Evolutionary conservation across 2,888 invertebrate species (phyloP).

Genomic region (Tolmerus cingulatus): DNA sequence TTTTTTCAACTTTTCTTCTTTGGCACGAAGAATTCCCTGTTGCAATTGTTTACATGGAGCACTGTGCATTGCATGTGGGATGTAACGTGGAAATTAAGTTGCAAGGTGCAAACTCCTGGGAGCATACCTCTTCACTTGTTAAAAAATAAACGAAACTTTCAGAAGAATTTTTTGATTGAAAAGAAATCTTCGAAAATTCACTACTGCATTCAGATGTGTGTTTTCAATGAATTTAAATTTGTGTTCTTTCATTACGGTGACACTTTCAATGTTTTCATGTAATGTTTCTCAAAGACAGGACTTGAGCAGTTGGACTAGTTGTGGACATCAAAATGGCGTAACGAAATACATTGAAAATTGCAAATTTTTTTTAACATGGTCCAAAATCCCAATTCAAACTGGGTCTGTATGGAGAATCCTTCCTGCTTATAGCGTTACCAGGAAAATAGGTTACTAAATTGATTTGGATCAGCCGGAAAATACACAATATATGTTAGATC

Average conservation of each 20-base stretch:
- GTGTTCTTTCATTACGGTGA: neutral
- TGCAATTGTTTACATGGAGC: slow-evolving; percentile 4
- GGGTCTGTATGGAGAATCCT: neutral
- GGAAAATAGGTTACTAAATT: no score
- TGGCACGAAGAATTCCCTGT: neutral
- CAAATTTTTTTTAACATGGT: neutral
- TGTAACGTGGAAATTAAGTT: neutral
- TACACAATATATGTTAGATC: neutral
- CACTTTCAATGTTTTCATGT: neutral
- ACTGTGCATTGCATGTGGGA: neutral
- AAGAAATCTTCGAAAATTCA: neutral
- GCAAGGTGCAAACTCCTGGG: neutral
- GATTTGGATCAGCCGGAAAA: no score
- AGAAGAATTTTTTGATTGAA: neutral
- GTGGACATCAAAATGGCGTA: neutral
- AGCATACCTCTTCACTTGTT: neutral
- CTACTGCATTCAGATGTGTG: neutral
- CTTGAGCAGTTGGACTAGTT: neutral
- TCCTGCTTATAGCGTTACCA: neutral
- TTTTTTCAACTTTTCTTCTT: neutral
- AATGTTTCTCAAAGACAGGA: neutral
- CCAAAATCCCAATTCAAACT: neutral
- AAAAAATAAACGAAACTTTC: neutral
- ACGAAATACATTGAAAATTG: no score
- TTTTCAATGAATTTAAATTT: neutral